phyloP scores from a whole-genome alignment of 37 sponge, comb jelly and placozoan species.

The Aphrocallistes beatrix region DNA sequence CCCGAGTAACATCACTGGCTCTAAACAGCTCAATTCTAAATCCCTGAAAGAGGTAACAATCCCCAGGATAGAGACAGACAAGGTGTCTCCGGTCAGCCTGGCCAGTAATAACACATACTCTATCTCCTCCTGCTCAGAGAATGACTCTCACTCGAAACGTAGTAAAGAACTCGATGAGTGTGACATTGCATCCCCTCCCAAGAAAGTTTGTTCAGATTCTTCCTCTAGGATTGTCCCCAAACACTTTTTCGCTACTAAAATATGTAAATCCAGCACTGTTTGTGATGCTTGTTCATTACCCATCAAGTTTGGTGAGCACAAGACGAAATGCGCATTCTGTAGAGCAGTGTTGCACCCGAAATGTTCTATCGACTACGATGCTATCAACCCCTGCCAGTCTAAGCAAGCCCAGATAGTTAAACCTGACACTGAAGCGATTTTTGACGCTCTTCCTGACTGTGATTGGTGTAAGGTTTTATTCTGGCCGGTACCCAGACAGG shows the following conservation, averaged over 20 bases:
- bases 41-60: neutral
- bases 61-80: neutral
- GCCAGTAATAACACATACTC: neutral
- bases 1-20: neutral
- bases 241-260: neutral
- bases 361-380: neutral
- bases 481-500: neutral
- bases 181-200: neutral
- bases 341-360: neutral
- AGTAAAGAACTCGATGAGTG: neutral
- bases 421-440: neutral
- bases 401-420: neutral
- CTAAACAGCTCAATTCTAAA: neutral
- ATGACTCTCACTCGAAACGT: neutral
- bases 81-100: neutral
- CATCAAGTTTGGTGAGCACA: neutral
- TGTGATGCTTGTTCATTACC: neutral
- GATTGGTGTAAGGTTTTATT: neutral
- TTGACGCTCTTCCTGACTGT: neutral
- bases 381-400: neutral
- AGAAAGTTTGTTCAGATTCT: neutral
- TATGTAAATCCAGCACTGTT: neutral
- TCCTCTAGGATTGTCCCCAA: neutral
- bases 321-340: constrained; percentile 12
- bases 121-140: neutral